These are phyloP conservation scores for Halcyon smyrnensis DNA, from an alignment of 2,797 vertebrate genomes.

Conservation along the genomic window DNA sequence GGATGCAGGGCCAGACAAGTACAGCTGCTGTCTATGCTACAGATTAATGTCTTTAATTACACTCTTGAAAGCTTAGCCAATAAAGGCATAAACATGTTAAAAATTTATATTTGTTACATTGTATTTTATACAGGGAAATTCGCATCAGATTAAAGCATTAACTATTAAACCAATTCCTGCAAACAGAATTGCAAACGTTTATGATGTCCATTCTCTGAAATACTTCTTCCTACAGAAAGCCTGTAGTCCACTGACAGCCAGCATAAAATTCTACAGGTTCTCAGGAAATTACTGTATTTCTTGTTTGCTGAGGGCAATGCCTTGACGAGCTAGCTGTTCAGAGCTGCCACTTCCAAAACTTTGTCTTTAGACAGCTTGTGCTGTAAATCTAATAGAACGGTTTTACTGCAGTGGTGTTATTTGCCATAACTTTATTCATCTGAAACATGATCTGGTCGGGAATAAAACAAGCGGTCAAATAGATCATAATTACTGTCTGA, in stretches of 20 bases:
- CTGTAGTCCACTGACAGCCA: background rate
- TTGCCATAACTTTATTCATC: background rate
- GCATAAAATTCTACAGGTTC: background rate
- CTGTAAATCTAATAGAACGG: background rate
- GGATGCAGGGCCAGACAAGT: background rate
- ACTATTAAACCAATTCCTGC: background rate
- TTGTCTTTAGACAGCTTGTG: background rate
- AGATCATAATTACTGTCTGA: background rate
- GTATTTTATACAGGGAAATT: background rate
- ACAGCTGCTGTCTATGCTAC: conserved; percentile 7
- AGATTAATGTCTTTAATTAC: conserved; percentile 64
- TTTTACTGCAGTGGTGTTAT: background rate
- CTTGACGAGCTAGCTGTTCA: background rate
- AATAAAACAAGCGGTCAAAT: background rate
- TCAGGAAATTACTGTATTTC: background rate
- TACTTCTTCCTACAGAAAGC: background rate
- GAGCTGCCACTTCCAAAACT: background rate
- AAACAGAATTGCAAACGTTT: background rate
- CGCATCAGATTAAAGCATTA: conserved; percentile 1
- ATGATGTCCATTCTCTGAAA: background rate
- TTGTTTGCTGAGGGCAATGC: background rate
- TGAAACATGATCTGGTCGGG: background rate
- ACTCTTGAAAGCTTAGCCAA: conserved; percentile 13
- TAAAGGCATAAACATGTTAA: conserved; percentile 33
- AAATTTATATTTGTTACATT: conserved; percentile 24